A percentile compares a stretch with the other conserved stretches of the same genome.
phyloP scores from a whole-genome alignment of 2,113 vertebrate genomes.

The Lepisosteus osseus region DNA sequence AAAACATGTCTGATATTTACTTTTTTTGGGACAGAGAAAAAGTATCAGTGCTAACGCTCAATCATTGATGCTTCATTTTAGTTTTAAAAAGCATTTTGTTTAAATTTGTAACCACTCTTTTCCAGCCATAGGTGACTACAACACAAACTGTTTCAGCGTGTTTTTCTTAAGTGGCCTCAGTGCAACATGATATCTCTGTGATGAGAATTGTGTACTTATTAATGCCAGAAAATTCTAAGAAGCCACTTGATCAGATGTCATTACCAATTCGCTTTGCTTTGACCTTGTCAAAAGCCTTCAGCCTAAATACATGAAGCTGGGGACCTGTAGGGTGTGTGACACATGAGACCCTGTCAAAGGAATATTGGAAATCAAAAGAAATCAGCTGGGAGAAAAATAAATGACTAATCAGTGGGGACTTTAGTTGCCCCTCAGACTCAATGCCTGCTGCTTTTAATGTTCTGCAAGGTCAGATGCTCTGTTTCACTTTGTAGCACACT shows the following conservation, averaged over 20 bases:
- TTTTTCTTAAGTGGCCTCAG: too few species aligned
- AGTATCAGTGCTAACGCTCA: too few species aligned
- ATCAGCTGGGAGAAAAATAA: slow-evolving; percentile 53
- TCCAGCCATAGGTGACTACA: too few species aligned
- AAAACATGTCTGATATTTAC: too few species aligned
- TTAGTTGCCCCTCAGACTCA: slow-evolving; percentile 54
- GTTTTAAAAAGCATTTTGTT: too few species aligned
- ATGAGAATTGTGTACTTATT: too few species aligned
- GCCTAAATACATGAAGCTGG: slow-evolving; percentile 61
- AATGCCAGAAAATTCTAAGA: slow-evolving; percentile 51
- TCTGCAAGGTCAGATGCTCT: slow-evolving; percentile 28
- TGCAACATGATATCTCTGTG: too few species aligned
- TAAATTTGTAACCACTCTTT: too few species aligned
- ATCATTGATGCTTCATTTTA: too few species aligned
- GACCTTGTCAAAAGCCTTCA: slow-evolving; percentile 60
- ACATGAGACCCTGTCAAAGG: slow-evolving; percentile 54
- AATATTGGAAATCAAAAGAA: background rate
- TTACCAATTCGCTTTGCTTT: slow-evolving; percentile 56
- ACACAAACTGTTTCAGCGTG: too few species aligned
- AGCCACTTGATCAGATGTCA: slow-evolving; percentile 71
- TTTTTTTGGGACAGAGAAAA: too few species aligned
- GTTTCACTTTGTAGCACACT: too few species aligned
- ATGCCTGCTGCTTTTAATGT: slow-evolving; percentile 60
- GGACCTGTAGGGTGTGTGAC: slow-evolving; percentile 32
- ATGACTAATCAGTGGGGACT: slow-evolving; percentile 67